Percentiles rank a stretch among this genome's conserved stretches.
Conservation (phyloP, 2,888 invertebrate genomes). For the Xestia ashworthii region DNA sequence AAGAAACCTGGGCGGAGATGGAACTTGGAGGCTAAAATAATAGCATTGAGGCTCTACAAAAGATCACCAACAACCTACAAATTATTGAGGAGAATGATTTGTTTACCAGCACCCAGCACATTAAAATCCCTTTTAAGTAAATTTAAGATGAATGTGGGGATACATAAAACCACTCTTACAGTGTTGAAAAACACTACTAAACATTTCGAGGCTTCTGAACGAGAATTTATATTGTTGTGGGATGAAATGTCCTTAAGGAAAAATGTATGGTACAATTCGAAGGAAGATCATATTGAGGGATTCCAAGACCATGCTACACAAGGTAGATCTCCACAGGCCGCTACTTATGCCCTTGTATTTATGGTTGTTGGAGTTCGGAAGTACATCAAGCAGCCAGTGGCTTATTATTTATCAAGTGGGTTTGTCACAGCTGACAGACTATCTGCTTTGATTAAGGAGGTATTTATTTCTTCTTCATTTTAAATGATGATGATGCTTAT, state of each 20-base stretch:
- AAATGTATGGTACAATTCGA: constrained; percentile 2
- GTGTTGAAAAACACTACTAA: constrained; percentile 11
- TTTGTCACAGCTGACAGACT: constrained; percentile 22
- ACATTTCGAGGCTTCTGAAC: not conserved
- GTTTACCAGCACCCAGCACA: constrained; percentile 18
- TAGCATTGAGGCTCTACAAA: constrained; percentile 21
- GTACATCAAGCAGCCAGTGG: not conserved
- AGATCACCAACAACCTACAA: constrained; percentile 21
- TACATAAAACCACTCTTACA: not conserved
- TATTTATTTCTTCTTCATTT: too few relatives aligned
- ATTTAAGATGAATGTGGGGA: constrained; percentile 11
- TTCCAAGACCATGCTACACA: constrained; percentile 13
- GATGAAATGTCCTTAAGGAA: constrained; percentile 22
- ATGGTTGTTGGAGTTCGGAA: too few relatives aligned
- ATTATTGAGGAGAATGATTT: constrained; percentile 12
- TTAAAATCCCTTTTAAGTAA: constrained; percentile 3
- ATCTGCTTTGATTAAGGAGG: constrained; percentile 12
- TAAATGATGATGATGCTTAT: too few relatives aligned
- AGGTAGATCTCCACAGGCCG: constrained; percentile 10
- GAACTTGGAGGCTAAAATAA: constrained; percentile 17
- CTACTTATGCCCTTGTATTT: not conserved
- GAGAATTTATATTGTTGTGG: constrained; percentile 6
- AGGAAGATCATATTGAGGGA: constrained; percentile 1
- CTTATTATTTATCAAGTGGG: constrained; percentile 6
- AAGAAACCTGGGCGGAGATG: constrained; percentile 22